These are phyloP conservation scores for Apis florea DNA, from an alignment of 1,140 invertebrate species.

Conservation along the genomic window DNA sequence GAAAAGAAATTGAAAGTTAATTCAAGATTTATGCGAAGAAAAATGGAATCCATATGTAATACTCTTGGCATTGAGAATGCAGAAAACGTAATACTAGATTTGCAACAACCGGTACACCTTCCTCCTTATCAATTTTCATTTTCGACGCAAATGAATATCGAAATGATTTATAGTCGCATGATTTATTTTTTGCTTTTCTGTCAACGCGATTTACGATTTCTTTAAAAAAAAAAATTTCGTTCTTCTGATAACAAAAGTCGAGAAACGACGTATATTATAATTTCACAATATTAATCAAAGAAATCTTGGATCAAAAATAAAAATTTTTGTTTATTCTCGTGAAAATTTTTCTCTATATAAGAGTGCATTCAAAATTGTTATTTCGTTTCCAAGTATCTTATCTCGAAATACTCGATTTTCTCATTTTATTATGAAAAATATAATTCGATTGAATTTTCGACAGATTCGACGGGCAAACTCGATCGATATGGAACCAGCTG, in stretches of 20 bases:
- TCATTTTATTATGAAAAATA: not conserved
- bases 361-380: too few relatives aligned
- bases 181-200: not conserved
- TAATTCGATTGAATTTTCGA: not conserved
- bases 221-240: not conserved
- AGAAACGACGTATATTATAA: not conserved
- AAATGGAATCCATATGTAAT: too few relatives aligned
- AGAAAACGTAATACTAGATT: too few relatives aligned
- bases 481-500: constrained; percentile 64
- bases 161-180: constrained; percentile 13
- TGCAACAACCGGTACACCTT: not conserved
- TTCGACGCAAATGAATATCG: not conserved
- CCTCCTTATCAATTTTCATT: not conserved
- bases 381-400: too few relatives aligned
- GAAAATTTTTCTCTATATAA: too few relatives aligned
- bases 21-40: too few relatives aligned
- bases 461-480: constrained; percentile 34
- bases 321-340: too few relatives aligned
- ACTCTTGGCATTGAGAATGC: too few relatives aligned
- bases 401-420: too few relatives aligned
- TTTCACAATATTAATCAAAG: not conserved
- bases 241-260: not conserved
- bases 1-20: too few relatives aligned
- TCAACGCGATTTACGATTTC: constrained; percentile 15
- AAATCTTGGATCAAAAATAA: too few relatives aligned